Base-by-base conservation (phyloP, 1,140 invertebrate genomes). In the Marisa cornuarietis region DNA sequence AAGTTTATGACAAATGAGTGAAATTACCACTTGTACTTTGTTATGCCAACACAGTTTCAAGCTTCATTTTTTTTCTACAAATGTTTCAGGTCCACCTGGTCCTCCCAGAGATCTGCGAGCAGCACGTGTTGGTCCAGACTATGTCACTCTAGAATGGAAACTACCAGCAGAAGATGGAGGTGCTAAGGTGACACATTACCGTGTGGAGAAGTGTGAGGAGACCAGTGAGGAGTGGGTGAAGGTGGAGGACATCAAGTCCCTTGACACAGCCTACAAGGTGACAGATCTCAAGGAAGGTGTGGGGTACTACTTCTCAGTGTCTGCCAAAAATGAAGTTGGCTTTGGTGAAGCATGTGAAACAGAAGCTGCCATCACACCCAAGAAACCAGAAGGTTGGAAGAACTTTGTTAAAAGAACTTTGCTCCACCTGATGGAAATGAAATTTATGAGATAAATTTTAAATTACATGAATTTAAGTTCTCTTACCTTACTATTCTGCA, bases 301-400 rank as follows among this genome's bases (percentile, higher is more conserved):
- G 87, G 97, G 98, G 90, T 99, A 99, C 87, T 93, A 97, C 85
- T 99, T 99, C 93, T 93, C 97, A 80, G 94, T 99, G 7, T 96
- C 96, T 93, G 98, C 98, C 22, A 96, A 96, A 42, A 99, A 99
- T 91, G 96, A 98, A 71, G 99, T 98, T 87, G 98, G 98, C 31
- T 95, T 96, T 91, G 97, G 98, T 86, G 94, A 95, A 76, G 95
- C 97, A 11, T 96, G 88, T 96, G 96, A 52, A 92, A 93, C 98
- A 96, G 2, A 95, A 22, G 93, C 94, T 22, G 94, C 96, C 22
- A 95, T 98, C 13, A 92, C 95, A 51, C 82, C 83, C 16, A 83
- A 84, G 80, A 83, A 77, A 82, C 81, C 85, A 42, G 81, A 82
- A 82, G 83, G 83, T 84, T 66, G 13, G 78, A 42, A 42, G 31